These are phyloP conservation scores for Steinernema khuongi DNA, from an alignment of 1,140 invertebrate genomes.

Conservation along the genomic window DNA sequence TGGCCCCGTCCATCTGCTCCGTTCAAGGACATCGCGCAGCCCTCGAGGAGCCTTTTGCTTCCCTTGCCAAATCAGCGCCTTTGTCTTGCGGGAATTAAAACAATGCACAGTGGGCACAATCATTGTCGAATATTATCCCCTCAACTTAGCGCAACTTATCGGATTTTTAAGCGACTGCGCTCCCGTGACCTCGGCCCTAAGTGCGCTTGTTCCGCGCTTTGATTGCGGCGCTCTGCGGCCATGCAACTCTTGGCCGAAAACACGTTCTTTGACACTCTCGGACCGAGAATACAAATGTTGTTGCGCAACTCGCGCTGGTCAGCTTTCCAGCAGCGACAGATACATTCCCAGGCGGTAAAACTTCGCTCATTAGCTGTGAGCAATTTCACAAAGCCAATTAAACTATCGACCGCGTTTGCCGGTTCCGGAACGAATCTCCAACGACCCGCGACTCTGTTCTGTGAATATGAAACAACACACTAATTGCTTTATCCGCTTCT, in stretches of 20 bases:
- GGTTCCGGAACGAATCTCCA: background rate
- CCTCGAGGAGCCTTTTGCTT: background rate
- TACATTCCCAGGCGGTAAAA: no score
- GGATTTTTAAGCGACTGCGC: background rate
- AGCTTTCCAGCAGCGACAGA: no score
- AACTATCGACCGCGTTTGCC: no score
- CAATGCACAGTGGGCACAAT: background rate
- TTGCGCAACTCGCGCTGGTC: no score
- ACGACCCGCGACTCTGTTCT: background rate
- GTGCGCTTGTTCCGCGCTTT: background rate
- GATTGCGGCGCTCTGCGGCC: background rate
- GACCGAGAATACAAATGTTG: no score
- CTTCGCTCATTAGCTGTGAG: no score
- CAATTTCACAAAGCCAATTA: no score
- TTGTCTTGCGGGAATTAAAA: conserved; percentile 13
- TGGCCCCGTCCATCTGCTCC: conserved; percentile 12
- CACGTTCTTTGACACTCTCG: no score
- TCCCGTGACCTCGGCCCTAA: background rate
- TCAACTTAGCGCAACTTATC: background rate
- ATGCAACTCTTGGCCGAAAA: background rate
- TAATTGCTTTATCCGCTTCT: background rate
- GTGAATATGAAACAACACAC: background rate
- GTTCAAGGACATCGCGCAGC: background rate
- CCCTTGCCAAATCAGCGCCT: background rate
- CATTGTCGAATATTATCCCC: background rate